A percentile compares a stretch with the other conserved stretches of the same genome.
Conservation (phyloP, 2,113 vertebrate species). For the Cyanoderma ruficeps region DNA sequence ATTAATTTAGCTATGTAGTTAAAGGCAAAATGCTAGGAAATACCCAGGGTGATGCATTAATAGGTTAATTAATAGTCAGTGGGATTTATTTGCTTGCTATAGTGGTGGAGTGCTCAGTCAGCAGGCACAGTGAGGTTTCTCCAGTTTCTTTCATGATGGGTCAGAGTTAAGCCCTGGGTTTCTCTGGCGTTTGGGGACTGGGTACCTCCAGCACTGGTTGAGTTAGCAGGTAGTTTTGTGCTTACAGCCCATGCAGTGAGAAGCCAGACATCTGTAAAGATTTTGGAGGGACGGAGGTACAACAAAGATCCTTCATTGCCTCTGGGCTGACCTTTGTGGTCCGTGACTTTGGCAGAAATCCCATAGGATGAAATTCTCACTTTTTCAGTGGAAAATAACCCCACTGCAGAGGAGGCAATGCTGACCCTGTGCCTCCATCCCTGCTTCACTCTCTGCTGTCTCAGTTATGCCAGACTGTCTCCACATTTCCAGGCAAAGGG, state of each 20-base stretch:
- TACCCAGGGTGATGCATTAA: not conserved
- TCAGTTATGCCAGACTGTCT: not conserved
- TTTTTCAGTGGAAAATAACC: not conserved
- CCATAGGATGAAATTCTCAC: rapidly evolving
- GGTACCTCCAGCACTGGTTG: not conserved
- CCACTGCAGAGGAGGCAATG: not conserved
- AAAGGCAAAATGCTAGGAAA: not conserved
- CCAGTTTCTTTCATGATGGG: not conserved
- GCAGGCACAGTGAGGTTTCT: not conserved
- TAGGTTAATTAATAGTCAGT: not conserved
- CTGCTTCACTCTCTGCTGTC: not conserved
- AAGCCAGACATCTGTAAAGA: not conserved
- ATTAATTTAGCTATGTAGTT: not conserved
- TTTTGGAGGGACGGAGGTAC: not conserved
- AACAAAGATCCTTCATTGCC: not conserved
- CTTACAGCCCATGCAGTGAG: not conserved
- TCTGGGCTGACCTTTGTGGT: not conserved
- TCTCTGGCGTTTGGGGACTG: not conserved
- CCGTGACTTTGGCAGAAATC: not conserved
- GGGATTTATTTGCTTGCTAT: not conserved
- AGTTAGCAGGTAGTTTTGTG: not conserved
- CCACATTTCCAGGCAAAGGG: not conserved
- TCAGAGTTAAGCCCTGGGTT: not conserved
- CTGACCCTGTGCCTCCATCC: not conserved
- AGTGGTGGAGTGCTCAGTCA: not conserved